Base-by-base conservation (phyloP, 2,888 invertebrate genomes). In the Spodoptera exigua region DNA sequence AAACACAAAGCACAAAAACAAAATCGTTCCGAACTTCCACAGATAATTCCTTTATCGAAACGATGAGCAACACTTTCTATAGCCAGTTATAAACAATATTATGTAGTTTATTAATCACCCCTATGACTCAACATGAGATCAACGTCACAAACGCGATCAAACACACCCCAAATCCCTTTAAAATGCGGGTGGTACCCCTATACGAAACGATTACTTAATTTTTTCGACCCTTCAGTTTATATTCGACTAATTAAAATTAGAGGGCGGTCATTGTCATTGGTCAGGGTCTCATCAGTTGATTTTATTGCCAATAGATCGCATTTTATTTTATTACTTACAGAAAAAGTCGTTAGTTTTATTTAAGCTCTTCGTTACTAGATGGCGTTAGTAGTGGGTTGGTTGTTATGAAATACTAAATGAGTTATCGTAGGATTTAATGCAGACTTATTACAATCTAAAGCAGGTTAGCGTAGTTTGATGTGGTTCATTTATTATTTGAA, bases 161-260 rank as follows among this genome's bases (percentile, higher is more conserved):
- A 55, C 41, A 39, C 62, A 39, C 55, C 58, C 52, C 41, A 61
- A 63, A 58, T 52, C 57, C 59, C 56, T 59, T 69, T 17, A 47
- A 54, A 63, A 75, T 79, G 69, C 68, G 72, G 79, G 76, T 37
- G 16, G 11, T 21, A 58, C 55, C 70, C 74, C 59, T 52, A 59
- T 49, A 34, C 56, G 44, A 53, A 56, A n/a, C 34, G 67, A 70
- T 57, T 67, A 61, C 53, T 52, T 52, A 17, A 52, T 65, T 63
- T 70, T 70, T 57, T 59, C 44, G 34, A 56, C 70, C 63, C 74
- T 45, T 32, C n/a, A 7, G 17, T 36, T 47, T 51, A 9, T 53
- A 40, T 37, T 52, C 18, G 7, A 43, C 11, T 70, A 66, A 70
- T 67, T 67, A 46, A 62, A 62, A 54, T 49, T 5, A 60, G 43